phyloP scores from a whole-genome alignment of 2,113 vertebrate species.

The Penelope pileata region DNA sequence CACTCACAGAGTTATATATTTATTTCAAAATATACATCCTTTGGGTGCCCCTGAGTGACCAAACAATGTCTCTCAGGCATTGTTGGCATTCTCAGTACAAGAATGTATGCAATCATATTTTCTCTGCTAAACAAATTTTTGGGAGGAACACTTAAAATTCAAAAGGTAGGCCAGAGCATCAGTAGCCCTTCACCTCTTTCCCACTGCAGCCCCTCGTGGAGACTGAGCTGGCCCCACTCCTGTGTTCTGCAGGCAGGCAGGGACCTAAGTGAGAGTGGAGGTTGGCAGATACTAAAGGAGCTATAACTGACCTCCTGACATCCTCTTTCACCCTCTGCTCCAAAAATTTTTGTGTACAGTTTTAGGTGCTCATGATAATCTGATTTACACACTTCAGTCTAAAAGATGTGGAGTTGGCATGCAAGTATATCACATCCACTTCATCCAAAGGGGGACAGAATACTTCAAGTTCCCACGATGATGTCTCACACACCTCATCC shows the following conservation, averaged over 20 bases:
- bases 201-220: not conserved
- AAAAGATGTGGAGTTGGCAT: not conserved
- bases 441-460: not conserved
- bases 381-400: not conserved
- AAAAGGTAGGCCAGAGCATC: not conserved
- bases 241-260: not conserved
- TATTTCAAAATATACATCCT: fast-evolving
- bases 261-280: not conserved
- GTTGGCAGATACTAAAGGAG: not conserved
- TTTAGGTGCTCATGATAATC: not conserved
- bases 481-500: slow-evolving; percentile 71
- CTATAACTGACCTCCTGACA: not conserved
- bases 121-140: too few species aligned
- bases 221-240: not conserved
- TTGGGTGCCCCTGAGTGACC: not conserved
- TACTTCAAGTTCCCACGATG: not conserved
- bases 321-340: not conserved
- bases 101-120: too few species aligned
- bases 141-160: too few species aligned
- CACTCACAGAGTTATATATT: not conserved
- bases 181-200: not conserved
- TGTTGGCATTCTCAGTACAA: too few species aligned
- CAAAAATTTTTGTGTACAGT: not conserved
- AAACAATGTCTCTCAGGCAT: too few species aligned
- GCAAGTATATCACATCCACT: not conserved